These are phyloP conservation scores for Prochilodus magdalenae DNA, from an alignment of 2,113 vertebrate genomes.

Conservation along the genomic window DNA sequence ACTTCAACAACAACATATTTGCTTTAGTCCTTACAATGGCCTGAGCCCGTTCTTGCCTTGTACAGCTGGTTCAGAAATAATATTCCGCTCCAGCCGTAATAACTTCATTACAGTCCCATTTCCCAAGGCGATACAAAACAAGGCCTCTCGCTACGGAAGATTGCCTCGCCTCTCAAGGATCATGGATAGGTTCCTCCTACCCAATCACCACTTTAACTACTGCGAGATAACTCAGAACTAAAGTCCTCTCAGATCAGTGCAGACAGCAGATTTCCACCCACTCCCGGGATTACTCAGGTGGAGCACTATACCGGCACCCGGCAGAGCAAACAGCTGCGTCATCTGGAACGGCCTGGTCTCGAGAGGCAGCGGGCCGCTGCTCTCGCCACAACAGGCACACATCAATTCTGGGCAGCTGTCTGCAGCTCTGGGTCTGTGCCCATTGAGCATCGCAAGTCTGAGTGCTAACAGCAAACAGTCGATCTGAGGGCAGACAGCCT, in stretches of 20 bases:
- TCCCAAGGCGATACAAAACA: background rate
- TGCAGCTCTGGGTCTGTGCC: background rate
- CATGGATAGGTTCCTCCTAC: background rate
- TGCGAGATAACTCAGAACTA: background rate
- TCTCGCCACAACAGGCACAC: conserved; percentile 13
- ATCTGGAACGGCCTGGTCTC: conserved; percentile 34
- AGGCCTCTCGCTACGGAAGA: background rate
- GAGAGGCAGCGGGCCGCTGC: conserved; percentile 28
- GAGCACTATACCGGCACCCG: background rate
- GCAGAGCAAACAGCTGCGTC: conserved; percentile 56
- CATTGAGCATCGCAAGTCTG: conserved; percentile 3
- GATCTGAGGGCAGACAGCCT: background rate
- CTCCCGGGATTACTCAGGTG: background rate
- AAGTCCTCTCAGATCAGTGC: background rate
- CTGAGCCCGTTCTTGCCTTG: background rate
- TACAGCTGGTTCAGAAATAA: background rate
- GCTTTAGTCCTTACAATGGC: background rate
- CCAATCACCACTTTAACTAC: background rate
- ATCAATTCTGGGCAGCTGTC: conserved; percentile 61
- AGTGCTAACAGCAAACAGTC: background rate
- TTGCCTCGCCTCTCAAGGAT: background rate
- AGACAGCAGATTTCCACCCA: background rate
- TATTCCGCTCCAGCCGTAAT: background rate
- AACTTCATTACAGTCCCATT: background rate
- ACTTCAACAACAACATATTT: background rate